These are phyloP conservation scores for Dipodomys merriami DNA, from an alignment of 2,113 vertebrate species.

Conservation along the genomic window DNA sequence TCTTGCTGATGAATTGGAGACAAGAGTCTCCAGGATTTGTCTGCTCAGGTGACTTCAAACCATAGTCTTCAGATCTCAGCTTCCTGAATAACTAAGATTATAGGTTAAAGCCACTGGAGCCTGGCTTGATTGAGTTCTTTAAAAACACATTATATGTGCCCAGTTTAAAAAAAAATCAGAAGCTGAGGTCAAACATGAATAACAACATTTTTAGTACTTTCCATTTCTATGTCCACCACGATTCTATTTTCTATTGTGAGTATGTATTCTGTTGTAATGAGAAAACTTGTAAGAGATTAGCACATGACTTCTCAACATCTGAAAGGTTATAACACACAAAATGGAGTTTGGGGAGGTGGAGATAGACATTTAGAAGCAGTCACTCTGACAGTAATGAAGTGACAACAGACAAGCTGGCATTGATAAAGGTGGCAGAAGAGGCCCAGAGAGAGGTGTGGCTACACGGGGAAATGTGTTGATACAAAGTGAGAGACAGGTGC, in stretches of 20 bases:
- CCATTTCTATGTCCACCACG: not conserved
- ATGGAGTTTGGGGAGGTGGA: not conserved
- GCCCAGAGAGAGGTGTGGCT: not conserved
- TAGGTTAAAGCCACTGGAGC: too few species aligned
- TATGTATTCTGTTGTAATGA: not conserved
- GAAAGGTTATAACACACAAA: not conserved
- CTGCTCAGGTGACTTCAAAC: too few species aligned
- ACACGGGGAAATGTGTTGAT: not conserved
- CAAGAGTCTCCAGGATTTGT: too few species aligned
- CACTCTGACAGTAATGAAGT: not conserved
- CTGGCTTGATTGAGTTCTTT: not conserved
- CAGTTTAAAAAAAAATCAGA: not conserved
- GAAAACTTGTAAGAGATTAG: not conserved
- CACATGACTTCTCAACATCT: not conserved
- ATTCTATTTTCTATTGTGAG: conserved; percentile 6
- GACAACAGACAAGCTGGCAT: not conserved
- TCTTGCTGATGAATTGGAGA: too few species aligned
- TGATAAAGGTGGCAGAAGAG: not conserved
- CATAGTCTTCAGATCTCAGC: too few species aligned
- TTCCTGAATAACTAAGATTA: too few species aligned
- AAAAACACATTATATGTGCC: not conserved
- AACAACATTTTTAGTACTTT: not conserved
- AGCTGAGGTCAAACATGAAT: not conserved
- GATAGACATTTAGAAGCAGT: not conserved
- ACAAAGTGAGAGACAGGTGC: not conserved